Base-by-base conservation (phyloP, 2,797 vertebrate species). In the Oreortyx pictus region DNA sequence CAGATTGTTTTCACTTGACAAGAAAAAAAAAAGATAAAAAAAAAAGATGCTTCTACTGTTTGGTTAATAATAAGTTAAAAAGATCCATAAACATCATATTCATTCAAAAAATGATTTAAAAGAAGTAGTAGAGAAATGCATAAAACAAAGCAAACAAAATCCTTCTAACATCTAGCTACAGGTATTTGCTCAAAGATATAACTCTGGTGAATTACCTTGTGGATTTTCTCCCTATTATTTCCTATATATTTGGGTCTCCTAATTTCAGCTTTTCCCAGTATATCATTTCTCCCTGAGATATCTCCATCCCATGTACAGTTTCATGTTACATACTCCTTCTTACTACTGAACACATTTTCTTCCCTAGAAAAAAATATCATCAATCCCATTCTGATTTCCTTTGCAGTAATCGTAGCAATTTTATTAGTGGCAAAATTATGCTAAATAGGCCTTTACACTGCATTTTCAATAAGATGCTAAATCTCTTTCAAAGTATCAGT, bases 1-100 rank as follows among this genome's bases (percentile, higher is more conserved):
- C 61, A 54, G 6, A 18, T 13, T 41, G 20, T 31, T 84, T 65
- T 61, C 43, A 27, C 61, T 79, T 35, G 27, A 11, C 20, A 68
- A 11, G 3, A 8, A 25, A 31, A 86, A 44, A 41, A 54, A 50
- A n/a, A n/a, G n/a, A n/a, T n/a, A n/a, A n/a, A 22, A 0, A 39
- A 39, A 39, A 39, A 39, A 11, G 39, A 50, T 41, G 13, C 4
- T 66, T 4, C 6, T 22, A 2, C 47, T 86, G 17, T 19, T 7
- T 29, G 6, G 25, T 23, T 16, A 39, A 14, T 46, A 59, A 11
- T 9, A 52, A 27, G 24, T 17, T 16, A 67, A 68, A 47, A 44
- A 72, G 56, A 2, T 83, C 46, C n/a, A 17, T 66, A 68, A 72
- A 52, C 7, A 2, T 73, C 31, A 79, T 29, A 89, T 64, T 4